Evolutionary conservation across 2,113 vertebrate species (phyloP).

Genomic region (Dolichallabes microphthalmus): DNA sequence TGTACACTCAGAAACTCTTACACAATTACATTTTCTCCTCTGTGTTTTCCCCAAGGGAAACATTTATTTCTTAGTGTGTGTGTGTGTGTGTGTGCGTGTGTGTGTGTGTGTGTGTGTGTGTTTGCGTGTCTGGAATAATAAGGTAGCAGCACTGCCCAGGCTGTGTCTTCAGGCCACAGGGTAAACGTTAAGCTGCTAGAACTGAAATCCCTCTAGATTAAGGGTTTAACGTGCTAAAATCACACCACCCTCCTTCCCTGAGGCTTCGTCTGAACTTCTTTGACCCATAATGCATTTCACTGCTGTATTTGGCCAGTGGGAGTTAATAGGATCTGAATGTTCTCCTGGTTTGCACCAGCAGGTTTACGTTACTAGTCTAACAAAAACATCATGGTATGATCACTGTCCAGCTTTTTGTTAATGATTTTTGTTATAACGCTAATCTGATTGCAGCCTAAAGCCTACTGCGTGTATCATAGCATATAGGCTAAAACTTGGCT

Average conservation of each 20-base stretch:
- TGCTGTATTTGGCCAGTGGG: slow-evolving; percentile 13
- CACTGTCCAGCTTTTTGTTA: not conserved
- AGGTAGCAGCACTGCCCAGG: not conserved
- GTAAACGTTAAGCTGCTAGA: slow-evolving; percentile 21
- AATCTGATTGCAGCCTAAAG: not conserved
- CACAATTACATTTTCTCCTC: not conserved
- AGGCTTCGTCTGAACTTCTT: slow-evolving; percentile 16
- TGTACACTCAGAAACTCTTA: not conserved
- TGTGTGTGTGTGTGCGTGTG: slow-evolving; percentile 6
- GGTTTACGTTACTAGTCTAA: slow-evolving; percentile 6
- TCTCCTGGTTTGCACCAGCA: not conserved
- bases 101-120: slow-evolving; percentile 17
- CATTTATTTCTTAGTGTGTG: slow-evolving; percentile 9
- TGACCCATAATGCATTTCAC: slow-evolving; percentile 36
- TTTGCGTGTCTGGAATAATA: slow-evolving; percentile 26
- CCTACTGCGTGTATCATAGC: not conserved
- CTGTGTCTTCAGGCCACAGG: slow-evolving; percentile 24
- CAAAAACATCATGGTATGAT: slow-evolving; percentile 2
- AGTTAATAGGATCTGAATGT: slow-evolving; percentile 12
- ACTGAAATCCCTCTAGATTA: slow-evolving; percentile 43
- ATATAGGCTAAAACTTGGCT: not conserved
- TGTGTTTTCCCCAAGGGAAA: not conserved
- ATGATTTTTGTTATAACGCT: not conserved
- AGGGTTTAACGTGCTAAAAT: slow-evolving; percentile 37
- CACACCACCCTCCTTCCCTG: slow-evolving; percentile 22